Conservation (phyloP, 2,797 vertebrate species). For the Tangara arthus region DNA sequence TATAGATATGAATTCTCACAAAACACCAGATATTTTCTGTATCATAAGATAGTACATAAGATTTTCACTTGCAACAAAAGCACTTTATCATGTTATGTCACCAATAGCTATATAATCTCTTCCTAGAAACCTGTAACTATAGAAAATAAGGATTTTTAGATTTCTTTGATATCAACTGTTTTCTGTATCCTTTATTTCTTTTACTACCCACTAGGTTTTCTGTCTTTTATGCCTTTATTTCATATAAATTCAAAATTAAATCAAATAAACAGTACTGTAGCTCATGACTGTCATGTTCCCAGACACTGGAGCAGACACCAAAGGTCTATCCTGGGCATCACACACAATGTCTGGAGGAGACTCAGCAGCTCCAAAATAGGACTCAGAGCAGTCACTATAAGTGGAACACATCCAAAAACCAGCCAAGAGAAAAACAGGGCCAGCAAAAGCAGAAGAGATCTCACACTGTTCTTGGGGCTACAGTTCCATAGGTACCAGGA, state of each 20-base stretch:
- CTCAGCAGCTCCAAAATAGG: neutral
- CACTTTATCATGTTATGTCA: neutral
- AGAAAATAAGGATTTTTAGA: neutral
- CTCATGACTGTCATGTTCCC: neutral
- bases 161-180: neutral
- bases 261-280: neutral
- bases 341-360: neutral
- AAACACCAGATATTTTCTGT: neutral
- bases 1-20: neutral
- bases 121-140: neutral
- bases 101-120: neutral
- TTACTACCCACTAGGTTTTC: neutral
- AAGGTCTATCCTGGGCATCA: neutral
- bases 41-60: neutral
- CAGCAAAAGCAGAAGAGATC: neutral
- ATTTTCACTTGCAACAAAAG: neutral
- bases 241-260: neutral
- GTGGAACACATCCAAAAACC: neutral
- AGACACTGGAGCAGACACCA: neutral
- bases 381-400: neutral
- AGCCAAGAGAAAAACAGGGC: neutral
- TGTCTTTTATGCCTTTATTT: neutral
- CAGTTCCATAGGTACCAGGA: neutral
- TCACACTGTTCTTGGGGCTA: neutral
- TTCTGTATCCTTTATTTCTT: neutral